Conservation (phyloP, 2,113 vertebrate species). For the Indicator maculatus region DNA sequence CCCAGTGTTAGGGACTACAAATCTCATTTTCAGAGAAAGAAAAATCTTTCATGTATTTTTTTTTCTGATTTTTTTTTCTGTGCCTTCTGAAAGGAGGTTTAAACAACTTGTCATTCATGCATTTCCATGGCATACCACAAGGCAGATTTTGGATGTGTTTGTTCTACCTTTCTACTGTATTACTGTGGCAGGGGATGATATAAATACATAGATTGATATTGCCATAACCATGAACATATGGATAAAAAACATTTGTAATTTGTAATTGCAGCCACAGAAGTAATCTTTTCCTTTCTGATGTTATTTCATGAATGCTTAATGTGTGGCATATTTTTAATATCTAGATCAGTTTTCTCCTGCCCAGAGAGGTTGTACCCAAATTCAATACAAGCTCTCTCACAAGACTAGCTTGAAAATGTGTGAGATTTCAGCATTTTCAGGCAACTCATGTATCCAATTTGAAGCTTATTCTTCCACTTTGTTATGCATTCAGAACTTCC, state of each 20-base stretch:
- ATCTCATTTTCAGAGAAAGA: not conserved
- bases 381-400: not conserved
- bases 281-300: not conserved
- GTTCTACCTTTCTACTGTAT: not conserved
- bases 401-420: not conserved
- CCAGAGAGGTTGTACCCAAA: not conserved
- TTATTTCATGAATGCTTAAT: not conserved
- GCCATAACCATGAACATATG: not conserved
- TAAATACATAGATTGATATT: not conserved
- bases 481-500: not conserved
- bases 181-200: not conserved
- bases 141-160: not conserved
- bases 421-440: not conserved
- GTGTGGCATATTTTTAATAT: not conserved
- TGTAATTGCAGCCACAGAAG: not conserved
- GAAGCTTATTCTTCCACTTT: not conserved
- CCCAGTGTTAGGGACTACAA: not conserved
- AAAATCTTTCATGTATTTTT: not conserved
- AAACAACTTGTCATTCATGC: not conserved
- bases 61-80: not conserved
- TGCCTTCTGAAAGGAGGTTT: not conserved
- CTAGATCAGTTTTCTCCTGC: not conserved
- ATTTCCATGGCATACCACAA: not conserved
- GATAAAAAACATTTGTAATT: not conserved
- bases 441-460: not conserved